Conservation (phyloP, 2,113 vertebrate genomes). For the Brachyistius frenatus region DNA sequence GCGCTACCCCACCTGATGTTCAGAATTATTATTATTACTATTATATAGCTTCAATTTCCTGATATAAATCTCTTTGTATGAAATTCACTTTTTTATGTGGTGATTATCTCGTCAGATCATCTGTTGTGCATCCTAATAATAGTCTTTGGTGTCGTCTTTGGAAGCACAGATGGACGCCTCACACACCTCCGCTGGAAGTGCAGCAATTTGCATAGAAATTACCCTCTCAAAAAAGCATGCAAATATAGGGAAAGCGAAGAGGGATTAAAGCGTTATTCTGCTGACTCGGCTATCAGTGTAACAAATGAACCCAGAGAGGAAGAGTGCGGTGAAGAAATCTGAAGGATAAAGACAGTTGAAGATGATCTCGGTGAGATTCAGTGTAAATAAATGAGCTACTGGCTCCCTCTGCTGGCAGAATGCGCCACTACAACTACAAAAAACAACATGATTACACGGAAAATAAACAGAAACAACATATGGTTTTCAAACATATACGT, state of each 20-base stretch:
- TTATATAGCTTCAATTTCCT: not conserved
- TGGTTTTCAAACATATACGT: not conserved
- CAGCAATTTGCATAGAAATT: slow-evolving; percentile 21
- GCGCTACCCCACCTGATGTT: not conserved
- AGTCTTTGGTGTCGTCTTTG: slow-evolving; percentile 23
- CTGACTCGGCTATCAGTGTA: not conserved
- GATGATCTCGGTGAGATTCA: not conserved
- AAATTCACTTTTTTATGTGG: not conserved
- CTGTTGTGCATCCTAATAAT: slow-evolving; percentile 8
- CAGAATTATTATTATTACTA: no score
- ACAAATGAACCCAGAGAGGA: not conserved
- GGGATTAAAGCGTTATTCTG: not conserved
- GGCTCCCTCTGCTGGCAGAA: slow-evolving; percentile 65
- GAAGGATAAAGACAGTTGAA: no score
- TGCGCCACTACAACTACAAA: not conserved
- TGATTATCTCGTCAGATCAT: not conserved
- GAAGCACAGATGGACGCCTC: not conserved
- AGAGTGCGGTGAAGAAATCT: not conserved
- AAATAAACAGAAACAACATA: not conserved
- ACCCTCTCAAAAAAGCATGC: not conserved
- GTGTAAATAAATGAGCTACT: not conserved
- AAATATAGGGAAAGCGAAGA: not conserved
- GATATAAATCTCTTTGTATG: not conserved
- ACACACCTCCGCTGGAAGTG: not conserved
- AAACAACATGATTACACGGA: not conserved